phyloP scores from a whole-genome alignment of 2,888 invertebrate species.

The Macrophya annulata region DNA sequence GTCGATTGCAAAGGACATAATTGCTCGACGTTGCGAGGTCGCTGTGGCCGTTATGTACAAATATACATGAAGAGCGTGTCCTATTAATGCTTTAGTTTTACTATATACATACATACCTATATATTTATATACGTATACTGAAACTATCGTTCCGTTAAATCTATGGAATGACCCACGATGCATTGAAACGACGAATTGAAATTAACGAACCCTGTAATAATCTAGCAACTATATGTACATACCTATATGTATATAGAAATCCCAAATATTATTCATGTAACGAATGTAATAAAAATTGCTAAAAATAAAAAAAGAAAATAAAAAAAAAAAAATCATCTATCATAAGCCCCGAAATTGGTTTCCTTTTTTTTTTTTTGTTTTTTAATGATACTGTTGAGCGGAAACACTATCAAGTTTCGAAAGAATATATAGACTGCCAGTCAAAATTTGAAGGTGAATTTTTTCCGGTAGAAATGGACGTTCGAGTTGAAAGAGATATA shows the following conservation, averaged over 20 bases:
- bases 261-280: background rate
- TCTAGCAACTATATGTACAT: background rate
- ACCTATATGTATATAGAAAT: background rate
- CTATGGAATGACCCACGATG: constrained; percentile 13
- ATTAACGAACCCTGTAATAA: constrained; percentile 48
- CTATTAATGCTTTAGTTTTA: background rate
- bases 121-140: background rate
- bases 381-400: too few relatives aligned
- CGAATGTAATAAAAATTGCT: background rate
- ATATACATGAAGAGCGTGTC: constrained; percentile 27
- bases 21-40: constrained; percentile 51
- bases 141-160: constrained; percentile 43
- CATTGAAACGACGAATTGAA: constrained; percentile 24
- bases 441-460: too few relatives aligned
- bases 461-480: too few relatives aligned
- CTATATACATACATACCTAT: background rate
- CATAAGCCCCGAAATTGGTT: too few relatives aligned
- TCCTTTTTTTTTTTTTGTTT: too few relatives aligned
- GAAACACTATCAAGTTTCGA: too few relatives aligned
- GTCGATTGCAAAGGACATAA: constrained; percentile 41
- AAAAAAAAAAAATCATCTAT: background rate
- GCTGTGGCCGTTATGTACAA: constrained; percentile 24
- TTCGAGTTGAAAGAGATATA: too few relatives aligned
- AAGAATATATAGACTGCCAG: too few relatives aligned
- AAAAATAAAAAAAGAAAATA: background rate